Evolutionary conservation across 2,113 vertebrate species (phyloP).

Genomic region (Bothrops jararaca): DNA sequence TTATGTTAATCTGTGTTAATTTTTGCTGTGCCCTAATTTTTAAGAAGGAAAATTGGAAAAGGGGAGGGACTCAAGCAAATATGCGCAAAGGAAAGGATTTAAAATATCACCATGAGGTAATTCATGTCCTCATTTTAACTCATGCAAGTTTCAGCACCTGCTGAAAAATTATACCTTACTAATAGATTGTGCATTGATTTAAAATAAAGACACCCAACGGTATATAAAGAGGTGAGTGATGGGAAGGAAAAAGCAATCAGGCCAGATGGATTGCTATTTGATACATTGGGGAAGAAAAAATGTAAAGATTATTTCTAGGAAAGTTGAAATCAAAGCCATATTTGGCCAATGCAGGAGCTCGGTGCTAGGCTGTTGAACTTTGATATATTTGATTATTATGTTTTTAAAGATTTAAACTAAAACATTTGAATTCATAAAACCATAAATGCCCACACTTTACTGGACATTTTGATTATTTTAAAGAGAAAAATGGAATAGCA

Average conservation of each 20-base stretch:
- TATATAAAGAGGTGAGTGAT: background rate
- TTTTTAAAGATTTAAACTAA: background rate
- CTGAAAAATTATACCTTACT: background rate
- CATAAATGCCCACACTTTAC: background rate
- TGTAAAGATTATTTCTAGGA: background rate
- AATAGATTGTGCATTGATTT: background rate
- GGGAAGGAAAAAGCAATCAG: background rate
- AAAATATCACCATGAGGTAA: background rate
- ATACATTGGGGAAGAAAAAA: background rate
- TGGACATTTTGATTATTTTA: background rate
- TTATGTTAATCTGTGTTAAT: background rate
- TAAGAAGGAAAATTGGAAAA: background rate
- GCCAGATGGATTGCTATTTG: background rate
- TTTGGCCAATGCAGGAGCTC: background rate
- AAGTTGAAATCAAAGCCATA: background rate
- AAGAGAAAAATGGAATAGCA: background rate
- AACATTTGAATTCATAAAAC: background rate
- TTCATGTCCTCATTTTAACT: background rate
- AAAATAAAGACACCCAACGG: background rate
- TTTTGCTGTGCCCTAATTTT: background rate
- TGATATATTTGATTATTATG: background rate
- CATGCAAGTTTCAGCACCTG: background rate
- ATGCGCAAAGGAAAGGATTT: rapidly evolving
- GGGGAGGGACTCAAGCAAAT: background rate
- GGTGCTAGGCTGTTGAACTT: background rate